Base-by-base conservation (phyloP, 2,888 invertebrate genomes). In the Tinea trinotella region DNA sequence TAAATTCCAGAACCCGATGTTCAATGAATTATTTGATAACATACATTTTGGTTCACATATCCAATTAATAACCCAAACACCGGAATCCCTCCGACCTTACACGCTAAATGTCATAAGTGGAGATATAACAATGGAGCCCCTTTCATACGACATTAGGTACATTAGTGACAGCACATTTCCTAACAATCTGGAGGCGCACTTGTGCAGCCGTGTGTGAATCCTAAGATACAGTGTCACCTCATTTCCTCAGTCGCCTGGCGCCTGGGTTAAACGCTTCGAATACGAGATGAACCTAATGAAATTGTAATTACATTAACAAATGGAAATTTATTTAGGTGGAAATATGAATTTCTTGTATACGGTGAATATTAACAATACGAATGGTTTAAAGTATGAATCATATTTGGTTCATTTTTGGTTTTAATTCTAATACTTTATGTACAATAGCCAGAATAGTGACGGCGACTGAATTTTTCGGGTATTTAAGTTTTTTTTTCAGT, bases 151-250 rank as follows among this genome's bases (percentile, higher is more conserved):
- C 84, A 85, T 85, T 85, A 84, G 77, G 63, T 79, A 71, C 84
- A 79, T 85, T 85, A 85, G 80, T 82, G 69, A 81, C 83, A 77
- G 74, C 81, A 83, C 85, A 83, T 85, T 83, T 82, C 80, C 75
- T 72, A 71, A 81, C 84, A 84, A 85, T 85, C 85, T 84, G 85
- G 72, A 55, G 52, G 71, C n/a, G n/a, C 73, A 61, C 65, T 64
- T 63, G 71, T 65, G 70, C 82, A 74, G 62, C 79, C 74, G 81
- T 75, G 82, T 84, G 84, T 85, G 82, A 85, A 84, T 85, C 85
- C 84, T 84, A 75, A 84, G 85, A 85, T 85, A 85, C 82, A 83
- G 81, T 62, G 73, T 50, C 55, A 52, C 71, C 78, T 82, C 81
- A 83, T 84, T 83, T 83, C 83, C 82, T 74, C 66, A 61, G 62